Evolutionary conservation across 2,888 invertebrate species (phyloP), one percentile per base, ranked within the genome.

Genomic region (Leucophenga maculata): DNA sequence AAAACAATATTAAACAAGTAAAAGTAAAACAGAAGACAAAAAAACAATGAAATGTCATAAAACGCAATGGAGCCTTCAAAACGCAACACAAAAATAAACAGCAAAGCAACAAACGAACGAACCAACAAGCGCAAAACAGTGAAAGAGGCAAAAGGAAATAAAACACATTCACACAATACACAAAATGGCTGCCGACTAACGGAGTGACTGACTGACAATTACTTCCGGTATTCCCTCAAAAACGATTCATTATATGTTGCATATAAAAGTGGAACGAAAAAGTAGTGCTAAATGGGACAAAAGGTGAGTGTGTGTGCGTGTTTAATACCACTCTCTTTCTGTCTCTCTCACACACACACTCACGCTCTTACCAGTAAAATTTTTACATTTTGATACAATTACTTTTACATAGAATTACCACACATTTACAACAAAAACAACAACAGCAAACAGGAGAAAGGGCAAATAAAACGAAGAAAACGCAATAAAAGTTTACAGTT

Each of bases 401-500:
- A 75, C 73, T 62, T 75, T 74, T 74, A 69, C 70, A 70, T 72
- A 74, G 72, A 69, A 75, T 39, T 70, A 67, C 67, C 62, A 70
- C 64, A 69, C 67, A 69, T 65, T 54, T 39, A 39, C 39, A 6
- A 39, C 8, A 39, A 8, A 39, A 39, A 32, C 32, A 32, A 32
- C 32, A 8, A 32, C 8, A 39, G 11, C 3, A 9, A 39, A 9
- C 8, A 68, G 32, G 62, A 20, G 62, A 31, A n/a, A 44, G 6
- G n/a, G n/a, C n/a, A n/a, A 67, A 57, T 16, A 55, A 39, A 50
- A 69, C 52, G 46, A 69, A 75, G 72, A 71, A 79, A 72, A 77
- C 72, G 75, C 76, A 77, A 84, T 84, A 84, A 84, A 84, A 82
- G 77, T 84, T 78, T 83, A 79, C 83, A 81, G 78, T 79, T 82